These are phyloP conservation scores for Myoxocephalus aenaeus DNA, from an alignment of 2,797 vertebrate genomes.

Conservation along the genomic window DNA sequence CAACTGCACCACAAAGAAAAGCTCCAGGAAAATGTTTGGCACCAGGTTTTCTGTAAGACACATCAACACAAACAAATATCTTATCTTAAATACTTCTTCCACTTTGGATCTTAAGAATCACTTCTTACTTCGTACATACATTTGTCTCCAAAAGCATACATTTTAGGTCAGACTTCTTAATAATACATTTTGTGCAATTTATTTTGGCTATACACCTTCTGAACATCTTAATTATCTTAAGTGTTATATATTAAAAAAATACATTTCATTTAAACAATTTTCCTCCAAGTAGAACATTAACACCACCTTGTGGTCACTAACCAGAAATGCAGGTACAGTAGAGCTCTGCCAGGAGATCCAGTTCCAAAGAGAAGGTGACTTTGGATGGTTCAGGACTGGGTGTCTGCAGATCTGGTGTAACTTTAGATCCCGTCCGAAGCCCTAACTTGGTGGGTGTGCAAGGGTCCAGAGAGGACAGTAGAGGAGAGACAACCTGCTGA, in stretches of 20 bases:
- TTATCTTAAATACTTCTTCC: not conserved
- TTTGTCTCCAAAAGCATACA: not conserved
- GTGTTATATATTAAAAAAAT: not conserved
- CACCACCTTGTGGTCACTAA: conserved; percentile 75
- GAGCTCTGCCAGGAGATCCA: conserved; percentile 90
- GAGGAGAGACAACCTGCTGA: conserved; percentile 83
- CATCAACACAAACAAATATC: conserved; percentile 5
- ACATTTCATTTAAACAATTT: not conserved
- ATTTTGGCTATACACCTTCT: not conserved
- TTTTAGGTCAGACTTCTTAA: not conserved
- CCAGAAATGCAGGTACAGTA: conserved; percentile 95
- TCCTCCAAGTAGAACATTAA: not conserved
- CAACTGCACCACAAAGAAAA: conserved; percentile 96
- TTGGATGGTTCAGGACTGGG: conserved; percentile 85
- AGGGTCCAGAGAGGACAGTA: conserved; percentile 72
- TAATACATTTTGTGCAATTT: not conserved
- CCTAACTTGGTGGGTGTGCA: conserved; percentile 85
- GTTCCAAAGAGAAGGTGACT: conserved; percentile 87
- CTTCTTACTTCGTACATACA: not conserved
- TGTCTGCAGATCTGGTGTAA: conserved; percentile 84
- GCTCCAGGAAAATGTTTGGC: conserved; percentile 96
- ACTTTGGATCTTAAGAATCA: not conserved
- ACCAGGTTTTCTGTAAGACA: conserved; percentile 92
- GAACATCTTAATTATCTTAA: not conserved
- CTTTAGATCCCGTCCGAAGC: conserved; percentile 73